These are phyloP conservation scores for Itoplectis maculator DNA, from an alignment of 2,888 invertebrate species.

Conservation along the genomic window DNA sequence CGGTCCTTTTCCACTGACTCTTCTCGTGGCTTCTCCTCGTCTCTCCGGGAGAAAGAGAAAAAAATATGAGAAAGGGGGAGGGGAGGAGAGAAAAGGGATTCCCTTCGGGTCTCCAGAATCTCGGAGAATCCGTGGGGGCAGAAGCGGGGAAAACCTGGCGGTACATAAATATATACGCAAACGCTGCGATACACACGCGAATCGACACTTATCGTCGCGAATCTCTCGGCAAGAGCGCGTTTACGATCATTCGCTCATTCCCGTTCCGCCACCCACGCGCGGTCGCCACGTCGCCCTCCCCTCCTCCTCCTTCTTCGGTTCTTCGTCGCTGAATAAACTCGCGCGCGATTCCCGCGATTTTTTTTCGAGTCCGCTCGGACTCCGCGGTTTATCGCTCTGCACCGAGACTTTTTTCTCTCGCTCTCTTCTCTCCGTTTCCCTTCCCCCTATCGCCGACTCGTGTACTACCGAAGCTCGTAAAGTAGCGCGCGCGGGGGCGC, in stretches of 20 bases:
- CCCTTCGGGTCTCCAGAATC: background rate
- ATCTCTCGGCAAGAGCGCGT: constrained; percentile 65
- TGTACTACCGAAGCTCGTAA: constrained; percentile 60
- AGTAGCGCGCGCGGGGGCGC: constrained; percentile 64
- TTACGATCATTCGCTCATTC: constrained; percentile 78
- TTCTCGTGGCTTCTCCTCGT: constrained; percentile 49
- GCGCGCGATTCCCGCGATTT: constrained; percentile 31
- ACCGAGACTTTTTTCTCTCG: background rate
- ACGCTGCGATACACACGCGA: constrained; percentile 66
- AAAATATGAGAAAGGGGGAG: too few relatives aligned
- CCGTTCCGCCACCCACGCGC: constrained; percentile 73
- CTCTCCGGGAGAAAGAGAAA: constrained; percentile 45
- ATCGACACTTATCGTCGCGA: constrained; percentile 69
- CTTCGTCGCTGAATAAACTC: background rate
- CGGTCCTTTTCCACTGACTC: constrained; percentile 36
- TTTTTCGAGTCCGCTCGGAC: constrained; percentile 46
- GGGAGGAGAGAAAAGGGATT: background rate
- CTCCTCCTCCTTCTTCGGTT: too few relatives aligned
- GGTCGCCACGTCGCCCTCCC: constrained; percentile 13
- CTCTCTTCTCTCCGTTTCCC: background rate
- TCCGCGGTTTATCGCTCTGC: constrained; percentile 39
- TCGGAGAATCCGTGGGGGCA: constrained; percentile 5
- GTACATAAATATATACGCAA: constrained; percentile 36
- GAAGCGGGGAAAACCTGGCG: constrained; percentile 13
- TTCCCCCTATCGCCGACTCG: background rate